Conservation (phyloP, 2,888 invertebrate species). For the Amitus sp. region DNA sequence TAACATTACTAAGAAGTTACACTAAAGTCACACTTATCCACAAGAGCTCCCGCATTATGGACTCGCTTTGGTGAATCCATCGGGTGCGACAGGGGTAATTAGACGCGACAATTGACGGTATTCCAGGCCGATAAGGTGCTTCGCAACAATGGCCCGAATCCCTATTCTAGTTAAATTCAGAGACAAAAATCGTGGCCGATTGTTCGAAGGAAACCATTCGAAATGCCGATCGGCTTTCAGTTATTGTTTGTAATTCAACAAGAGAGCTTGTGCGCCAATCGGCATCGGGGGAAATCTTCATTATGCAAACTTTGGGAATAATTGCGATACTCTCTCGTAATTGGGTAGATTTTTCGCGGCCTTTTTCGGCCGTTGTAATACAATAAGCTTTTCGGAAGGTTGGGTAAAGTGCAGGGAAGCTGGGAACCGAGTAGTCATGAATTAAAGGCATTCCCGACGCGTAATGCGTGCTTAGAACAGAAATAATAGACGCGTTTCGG, state of each 20-base stretch:
- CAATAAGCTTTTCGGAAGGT: background rate
- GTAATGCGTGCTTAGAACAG: conserved; percentile 1
- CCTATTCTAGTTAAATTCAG: conserved; percentile 59
- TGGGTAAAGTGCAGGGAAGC: background rate
- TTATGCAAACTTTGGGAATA: background rate
- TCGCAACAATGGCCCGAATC: conserved; percentile 59
- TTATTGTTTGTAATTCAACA: conserved; percentile 36
- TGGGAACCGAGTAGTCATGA: background rate
- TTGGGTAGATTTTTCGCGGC: too few species aligned
- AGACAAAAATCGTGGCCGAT: conserved; percentile 53
- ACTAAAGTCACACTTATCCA: too few species aligned
- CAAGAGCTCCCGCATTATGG: conserved; percentile 33
- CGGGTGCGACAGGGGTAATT: conserved; percentile 48
- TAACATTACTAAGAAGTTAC: too few species aligned
- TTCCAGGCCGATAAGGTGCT: conserved; percentile 56
- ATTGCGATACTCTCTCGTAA: too few species aligned
- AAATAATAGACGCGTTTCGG: conserved; percentile 12
- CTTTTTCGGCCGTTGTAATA: too few species aligned
- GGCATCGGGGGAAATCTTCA: conserved; percentile 12
- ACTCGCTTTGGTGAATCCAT: too few species aligned
- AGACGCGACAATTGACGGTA: conserved; percentile 57
- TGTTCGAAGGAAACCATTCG: conserved; percentile 51
- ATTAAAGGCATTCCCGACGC: background rate
- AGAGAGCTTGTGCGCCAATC: conserved; percentile 16
- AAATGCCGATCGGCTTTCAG: conserved; percentile 34